Conservation (phyloP, 2,797 vertebrate genomes). For the Scolopax rusticola region DNA sequence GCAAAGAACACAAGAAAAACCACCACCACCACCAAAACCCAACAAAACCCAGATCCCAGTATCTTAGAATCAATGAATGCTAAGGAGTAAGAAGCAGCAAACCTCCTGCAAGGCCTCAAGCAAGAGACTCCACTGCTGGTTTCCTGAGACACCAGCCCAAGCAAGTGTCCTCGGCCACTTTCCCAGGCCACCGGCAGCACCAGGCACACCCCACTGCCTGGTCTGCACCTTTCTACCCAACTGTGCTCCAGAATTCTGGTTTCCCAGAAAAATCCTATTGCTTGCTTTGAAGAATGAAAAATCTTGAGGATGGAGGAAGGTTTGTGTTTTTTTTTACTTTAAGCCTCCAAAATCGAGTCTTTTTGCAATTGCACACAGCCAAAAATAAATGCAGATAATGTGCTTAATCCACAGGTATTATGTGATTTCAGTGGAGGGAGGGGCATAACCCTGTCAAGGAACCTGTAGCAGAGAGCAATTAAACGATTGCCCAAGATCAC, state of each 20-base stretch:
- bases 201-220: background rate
- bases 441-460: background rate
- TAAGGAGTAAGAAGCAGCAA: background rate
- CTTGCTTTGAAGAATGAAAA: background rate
- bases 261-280: background rate
- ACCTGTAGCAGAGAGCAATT: background rate
- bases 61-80: background rate
- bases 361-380: background rate
- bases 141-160: background rate
- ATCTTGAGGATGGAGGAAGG: background rate
- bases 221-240: background rate
- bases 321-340: background rate
- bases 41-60: background rate
- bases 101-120: background rate
- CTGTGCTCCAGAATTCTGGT: background rate
- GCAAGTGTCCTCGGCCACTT: background rate
- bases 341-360: background rate
- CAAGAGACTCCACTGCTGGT: background rate
- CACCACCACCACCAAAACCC: background rate
- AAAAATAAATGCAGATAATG: background rate
- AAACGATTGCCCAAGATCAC: conserved; percentile 9
- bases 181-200: accelerated
- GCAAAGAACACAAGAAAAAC: background rate
- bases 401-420: background rate
- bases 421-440: background rate